A percentile compares a stretch with the other conserved stretches of the same genome.
phyloP scores from a whole-genome alignment of 2,113 vertebrate genomes.

The Ahaetulla prasina region DNA sequence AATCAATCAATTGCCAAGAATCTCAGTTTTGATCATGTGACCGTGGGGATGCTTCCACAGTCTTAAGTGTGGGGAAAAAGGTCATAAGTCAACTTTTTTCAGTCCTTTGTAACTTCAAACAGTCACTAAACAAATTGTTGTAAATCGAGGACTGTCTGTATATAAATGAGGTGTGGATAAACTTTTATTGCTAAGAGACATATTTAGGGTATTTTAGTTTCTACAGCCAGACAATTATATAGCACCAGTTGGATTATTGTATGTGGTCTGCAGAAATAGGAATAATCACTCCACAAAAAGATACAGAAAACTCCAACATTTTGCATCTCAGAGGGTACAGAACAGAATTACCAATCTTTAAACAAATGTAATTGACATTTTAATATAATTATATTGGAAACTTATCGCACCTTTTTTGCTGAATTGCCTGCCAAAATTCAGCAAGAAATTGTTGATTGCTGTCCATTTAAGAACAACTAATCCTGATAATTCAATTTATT shows the following conservation, averaged over 20 bases:
- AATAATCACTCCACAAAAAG: not conserved
- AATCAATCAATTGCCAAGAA: not conserved
- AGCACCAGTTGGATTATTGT: not conserved
- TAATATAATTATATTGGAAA: not conserved
- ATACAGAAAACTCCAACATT: not conserved
- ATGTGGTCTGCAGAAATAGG: not conserved
- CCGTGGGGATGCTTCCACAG: not conserved
- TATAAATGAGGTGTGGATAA: not conserved
- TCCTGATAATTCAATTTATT: not conserved
- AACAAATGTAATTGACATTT: not conserved
- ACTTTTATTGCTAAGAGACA: not conserved
- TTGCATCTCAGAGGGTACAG: not conserved
- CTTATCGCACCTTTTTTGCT: not conserved
- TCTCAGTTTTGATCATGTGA: not conserved
- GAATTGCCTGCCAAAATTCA: not conserved
- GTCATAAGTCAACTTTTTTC: not conserved
- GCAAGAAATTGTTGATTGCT: not conserved
- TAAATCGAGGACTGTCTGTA: not conserved
- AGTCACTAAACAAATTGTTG: not conserved
- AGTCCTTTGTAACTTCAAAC: not conserved
- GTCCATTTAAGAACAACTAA: not conserved
- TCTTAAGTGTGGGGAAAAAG: not conserved
- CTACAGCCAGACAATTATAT: not conserved
- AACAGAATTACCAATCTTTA: not conserved
- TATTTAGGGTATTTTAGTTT: not conserved